Evolutionary conservation across 2,888 invertebrate species (phyloP), one percentile per base, ranked within the genome.

Genomic region (Mythimna ferrago): DNA sequence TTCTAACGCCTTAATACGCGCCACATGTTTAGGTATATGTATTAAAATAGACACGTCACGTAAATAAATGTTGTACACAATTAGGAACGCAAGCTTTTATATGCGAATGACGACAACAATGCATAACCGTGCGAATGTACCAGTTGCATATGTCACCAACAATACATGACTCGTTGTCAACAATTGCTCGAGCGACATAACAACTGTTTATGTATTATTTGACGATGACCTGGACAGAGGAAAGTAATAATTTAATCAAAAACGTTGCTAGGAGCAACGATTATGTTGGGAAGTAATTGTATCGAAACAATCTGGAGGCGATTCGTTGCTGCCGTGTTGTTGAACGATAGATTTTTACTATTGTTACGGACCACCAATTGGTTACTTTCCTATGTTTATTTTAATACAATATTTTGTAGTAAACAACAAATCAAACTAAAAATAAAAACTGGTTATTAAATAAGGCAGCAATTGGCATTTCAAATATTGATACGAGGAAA

Each of bases 241-340:
- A 72, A 77, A 86, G 87, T 89, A 92, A 93, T 93, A 92, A 92
- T 92, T 93, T 91, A 92, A 93, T 93, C 90, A 91, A 89, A 91
- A 87, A 78, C 84, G 82, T 84, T 80, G 80, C 84, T 81, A 85
- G 74, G 66, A 83, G 86, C 75, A 74, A 82, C 89, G 85, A 86
- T 87, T 83, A 86, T 77, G 73, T 84, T 87, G 83, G 86, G 84
- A 87, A 85, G 80, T 81, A 80, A 82, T 84, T 86, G 82, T 84
- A 73, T 66, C 72, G 71, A 83, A 80, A 84, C 87, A 83, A 83
- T 87, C 86, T 84, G 81, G 70, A 69, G 77, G 73, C 56, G 54
- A 65, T 66, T 73, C 85, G 69, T 63, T 53, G 77, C 65, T 48
- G 69, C 58, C 72, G 66, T n/a, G 65, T 78, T 64, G 66, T 51